phyloP scores from a whole-genome alignment of 2,113 vertebrate species.

The Melanerpes formicivorus region DNA sequence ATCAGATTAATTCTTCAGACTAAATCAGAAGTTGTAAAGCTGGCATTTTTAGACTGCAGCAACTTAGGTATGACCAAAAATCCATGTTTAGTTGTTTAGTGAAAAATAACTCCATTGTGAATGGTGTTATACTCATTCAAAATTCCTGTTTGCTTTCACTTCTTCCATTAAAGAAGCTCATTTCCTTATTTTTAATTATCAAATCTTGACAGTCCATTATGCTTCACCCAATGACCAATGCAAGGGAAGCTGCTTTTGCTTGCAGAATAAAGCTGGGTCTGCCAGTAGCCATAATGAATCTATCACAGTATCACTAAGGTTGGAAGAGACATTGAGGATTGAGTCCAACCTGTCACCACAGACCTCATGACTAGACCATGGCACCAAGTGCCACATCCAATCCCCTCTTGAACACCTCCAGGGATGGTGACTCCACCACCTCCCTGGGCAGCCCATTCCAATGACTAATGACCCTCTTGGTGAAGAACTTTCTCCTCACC shows the following conservation, averaged over 20 bases:
- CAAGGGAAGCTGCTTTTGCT: background rate
- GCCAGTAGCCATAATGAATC: background rate
- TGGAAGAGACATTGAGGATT: too few species aligned
- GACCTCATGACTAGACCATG: too few species aligned
- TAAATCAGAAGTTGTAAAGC: slow-evolving; percentile 5
- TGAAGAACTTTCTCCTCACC: too few species aligned
- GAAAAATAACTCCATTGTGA: background rate
- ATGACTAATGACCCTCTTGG: too few species aligned
- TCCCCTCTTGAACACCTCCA: too few species aligned
- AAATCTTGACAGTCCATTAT: background rate
- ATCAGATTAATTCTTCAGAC: background rate
- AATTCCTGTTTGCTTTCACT: background rate
- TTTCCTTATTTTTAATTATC: background rate
- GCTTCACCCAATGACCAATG: background rate
- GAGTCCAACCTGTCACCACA: too few species aligned
- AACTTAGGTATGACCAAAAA: background rate
- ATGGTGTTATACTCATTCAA: background rate
- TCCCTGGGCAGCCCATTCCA: too few species aligned
- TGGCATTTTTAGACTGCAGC: background rate
- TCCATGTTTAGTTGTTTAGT: background rate
- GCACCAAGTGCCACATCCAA: too few species aligned
- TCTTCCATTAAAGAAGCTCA: background rate
- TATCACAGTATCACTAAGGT: background rate
- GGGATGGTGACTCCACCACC: too few species aligned
- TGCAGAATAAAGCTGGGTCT: background rate